Conservation (phyloP, 2,797 vertebrate species). For the Stomatorhinus walkeri region DNA sequence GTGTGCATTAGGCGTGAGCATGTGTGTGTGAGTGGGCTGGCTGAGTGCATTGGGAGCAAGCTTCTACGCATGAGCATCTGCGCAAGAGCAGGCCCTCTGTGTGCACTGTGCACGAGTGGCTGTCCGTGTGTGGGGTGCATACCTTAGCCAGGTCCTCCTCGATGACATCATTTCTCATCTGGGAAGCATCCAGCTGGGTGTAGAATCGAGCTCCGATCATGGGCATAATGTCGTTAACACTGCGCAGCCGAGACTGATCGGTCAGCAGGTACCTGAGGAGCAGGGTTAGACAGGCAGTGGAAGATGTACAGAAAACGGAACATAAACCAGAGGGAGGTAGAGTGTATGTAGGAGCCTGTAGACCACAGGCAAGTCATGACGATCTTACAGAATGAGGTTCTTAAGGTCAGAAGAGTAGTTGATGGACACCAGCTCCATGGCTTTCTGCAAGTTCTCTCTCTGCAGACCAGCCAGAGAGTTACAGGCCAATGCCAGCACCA, state of each 20-base stretch:
- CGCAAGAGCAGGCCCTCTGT: background rate
- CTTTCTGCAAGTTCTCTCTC: constrained; percentile 78
- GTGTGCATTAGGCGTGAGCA: background rate
- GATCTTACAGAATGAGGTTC: constrained; percentile 87
- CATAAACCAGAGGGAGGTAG: background rate
- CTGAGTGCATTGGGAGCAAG: background rate
- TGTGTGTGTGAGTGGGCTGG: background rate
- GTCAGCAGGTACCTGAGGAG: constrained; percentile 83
- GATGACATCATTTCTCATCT: constrained; percentile 98
- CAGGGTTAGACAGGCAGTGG: background rate
- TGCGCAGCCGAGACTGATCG: constrained; percentile 93
- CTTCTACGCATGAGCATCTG: too few relatives aligned
- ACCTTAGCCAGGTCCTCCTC: constrained; percentile 99
- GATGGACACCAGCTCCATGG: constrained; percentile 86
- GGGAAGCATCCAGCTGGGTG: constrained; percentile 94
- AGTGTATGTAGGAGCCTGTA: background rate
- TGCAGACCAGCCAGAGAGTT: constrained; percentile 82
- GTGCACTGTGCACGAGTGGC: background rate
- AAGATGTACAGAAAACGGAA: background rate
- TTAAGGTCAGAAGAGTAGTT: constrained; percentile 78
- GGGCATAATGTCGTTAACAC: constrained; percentile 98
- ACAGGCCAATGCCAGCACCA: constrained; percentile 95
- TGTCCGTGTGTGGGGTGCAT: background rate
- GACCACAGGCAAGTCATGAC: background rate
- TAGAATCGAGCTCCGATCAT: constrained; percentile 99